Evolutionary conservation across 2,113 vertebrate genomes (phyloP).

Genomic region (Serinus canaria): DNA sequence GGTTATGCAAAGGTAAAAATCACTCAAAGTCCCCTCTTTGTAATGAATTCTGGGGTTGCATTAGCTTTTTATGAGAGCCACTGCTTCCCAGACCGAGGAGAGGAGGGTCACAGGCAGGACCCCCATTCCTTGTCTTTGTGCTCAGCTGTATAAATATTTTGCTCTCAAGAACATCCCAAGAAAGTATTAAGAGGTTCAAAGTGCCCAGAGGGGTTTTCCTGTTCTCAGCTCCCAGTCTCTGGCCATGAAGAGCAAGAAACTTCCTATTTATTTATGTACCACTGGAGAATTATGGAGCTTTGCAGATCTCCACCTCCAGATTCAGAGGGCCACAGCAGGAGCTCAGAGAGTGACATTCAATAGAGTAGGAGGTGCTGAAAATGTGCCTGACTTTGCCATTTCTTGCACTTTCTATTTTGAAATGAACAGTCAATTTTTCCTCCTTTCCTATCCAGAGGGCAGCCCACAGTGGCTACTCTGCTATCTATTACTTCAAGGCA

Average conservation of each 20-base stretch:
- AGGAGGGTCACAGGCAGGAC: not conserved
- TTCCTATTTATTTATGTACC: not conserved
- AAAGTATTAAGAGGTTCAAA: not conserved
- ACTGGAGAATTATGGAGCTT: not conserved
- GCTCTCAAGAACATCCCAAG: not conserved
- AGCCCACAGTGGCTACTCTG: not conserved
- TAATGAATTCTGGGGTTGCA: not conserved
- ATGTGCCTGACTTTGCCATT: not conserved
- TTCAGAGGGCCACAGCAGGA: not conserved
- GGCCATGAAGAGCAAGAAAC: not conserved
- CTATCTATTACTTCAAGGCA: not conserved
- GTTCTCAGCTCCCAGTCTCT: not conserved
- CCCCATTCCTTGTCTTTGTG: not conserved
- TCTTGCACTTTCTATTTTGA: conserved; percentile 6
- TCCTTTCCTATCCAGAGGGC: not conserved
- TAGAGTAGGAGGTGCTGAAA: not conserved
- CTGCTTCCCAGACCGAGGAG: not conserved
- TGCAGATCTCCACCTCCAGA: not conserved
- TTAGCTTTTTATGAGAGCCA: not conserved
- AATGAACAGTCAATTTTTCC: not conserved
- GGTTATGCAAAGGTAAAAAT: not conserved
- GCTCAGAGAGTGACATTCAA: not conserved
- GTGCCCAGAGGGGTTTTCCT: not conserved
- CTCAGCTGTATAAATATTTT: not conserved
- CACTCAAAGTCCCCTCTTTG: not conserved